Conservation (phyloP, 2,113 vertebrate genomes). For the Alosa alosa region DNA sequence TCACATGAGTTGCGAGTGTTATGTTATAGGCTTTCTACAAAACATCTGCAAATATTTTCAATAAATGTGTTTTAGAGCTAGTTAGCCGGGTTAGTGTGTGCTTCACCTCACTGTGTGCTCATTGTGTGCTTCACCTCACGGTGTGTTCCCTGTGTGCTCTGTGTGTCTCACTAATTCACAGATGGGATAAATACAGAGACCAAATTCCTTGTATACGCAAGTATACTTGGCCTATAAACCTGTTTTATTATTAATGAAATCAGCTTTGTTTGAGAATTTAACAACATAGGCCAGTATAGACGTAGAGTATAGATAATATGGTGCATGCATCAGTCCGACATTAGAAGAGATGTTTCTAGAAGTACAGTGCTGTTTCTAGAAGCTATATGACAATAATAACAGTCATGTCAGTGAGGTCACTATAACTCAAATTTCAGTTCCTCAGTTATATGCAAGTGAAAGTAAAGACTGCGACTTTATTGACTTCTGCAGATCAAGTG, state of each 20-base stretch:
- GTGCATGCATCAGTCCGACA: background rate
- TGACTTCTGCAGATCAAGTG: background rate
- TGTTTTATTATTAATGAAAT: background rate
- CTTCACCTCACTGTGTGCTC: no score
- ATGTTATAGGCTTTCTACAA: no score
- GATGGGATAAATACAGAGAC: no score
- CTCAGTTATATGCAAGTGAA: background rate
- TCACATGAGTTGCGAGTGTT: background rate
- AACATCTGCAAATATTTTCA: background rate
- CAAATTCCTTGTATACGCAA: no score
- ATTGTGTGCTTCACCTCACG: no score
- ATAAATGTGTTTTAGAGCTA: background rate
- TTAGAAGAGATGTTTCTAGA: background rate
- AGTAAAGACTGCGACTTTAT: background rate
- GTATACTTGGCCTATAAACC: no score
- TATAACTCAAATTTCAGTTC: background rate
- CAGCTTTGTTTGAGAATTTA: background rate
- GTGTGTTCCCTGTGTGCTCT: no score
- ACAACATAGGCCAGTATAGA: background rate
- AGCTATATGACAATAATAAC: background rate
- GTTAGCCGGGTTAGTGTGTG: no score
- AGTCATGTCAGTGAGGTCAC: background rate
- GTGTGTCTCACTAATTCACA: no score
- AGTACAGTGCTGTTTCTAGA: background rate
- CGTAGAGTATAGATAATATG: background rate